Conservation (phyloP, 2,888 invertebrate genomes). For the Ashinkailepas kermadecensis region DNA sequence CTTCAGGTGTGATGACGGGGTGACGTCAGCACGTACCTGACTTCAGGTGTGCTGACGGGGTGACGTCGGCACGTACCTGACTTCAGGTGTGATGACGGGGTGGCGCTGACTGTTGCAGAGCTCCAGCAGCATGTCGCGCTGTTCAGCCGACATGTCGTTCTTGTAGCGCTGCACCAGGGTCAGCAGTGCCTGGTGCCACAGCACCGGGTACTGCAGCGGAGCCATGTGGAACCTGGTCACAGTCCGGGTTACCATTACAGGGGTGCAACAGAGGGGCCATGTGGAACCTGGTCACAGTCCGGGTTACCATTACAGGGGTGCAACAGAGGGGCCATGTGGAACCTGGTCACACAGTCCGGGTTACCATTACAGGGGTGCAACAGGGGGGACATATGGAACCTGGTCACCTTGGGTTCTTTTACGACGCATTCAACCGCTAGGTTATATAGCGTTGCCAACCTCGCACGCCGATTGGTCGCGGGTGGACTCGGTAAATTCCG, state of each 20-base stretch:
- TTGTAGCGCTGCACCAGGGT: conserved; percentile 94
- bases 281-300: conserved; percentile 32
- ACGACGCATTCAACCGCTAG: no score
- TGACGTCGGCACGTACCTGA: conserved; percentile 54
- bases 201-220: conserved; percentile 73
- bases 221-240: conserved; percentile 49
- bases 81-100: conserved; percentile 65
- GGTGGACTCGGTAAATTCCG: no score
- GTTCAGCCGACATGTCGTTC: conserved; percentile 85
- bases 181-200: conserved; percentile 94
- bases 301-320: background rate
- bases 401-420: no score
- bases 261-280: conserved; percentile 48
- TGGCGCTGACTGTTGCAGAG: conserved; percentile 64
- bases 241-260: background rate
- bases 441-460: no score
- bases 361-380: background rate
- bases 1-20: no score
- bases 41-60: no score
- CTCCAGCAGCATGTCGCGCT: conserved; percentile 73
- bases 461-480: no score
- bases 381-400: conserved; percentile 49
- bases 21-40: no score
- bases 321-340: conserved; percentile 49
- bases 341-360: conserved; percentile 23